Base-by-base conservation (phyloP, 2,113 vertebrate species). In the Antennarius striatus region DNA sequence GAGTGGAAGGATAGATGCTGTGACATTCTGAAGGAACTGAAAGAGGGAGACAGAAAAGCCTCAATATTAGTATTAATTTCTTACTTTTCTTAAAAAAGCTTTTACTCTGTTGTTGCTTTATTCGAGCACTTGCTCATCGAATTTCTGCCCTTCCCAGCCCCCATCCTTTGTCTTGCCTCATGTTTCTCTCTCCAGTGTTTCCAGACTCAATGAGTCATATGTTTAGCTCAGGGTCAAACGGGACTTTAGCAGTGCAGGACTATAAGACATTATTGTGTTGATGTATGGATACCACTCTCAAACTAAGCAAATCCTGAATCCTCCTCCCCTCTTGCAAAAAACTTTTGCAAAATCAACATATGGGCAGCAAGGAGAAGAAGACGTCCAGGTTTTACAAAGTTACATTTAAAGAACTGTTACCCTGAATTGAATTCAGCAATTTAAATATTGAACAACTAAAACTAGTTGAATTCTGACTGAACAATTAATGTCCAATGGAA, bases 121-220 rank as follows among this genome's bases (percentile, higher is more conserved):
- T 43, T 71, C 45, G 15, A 15, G 46, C 69, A 52, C 66, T 78
- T 77, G 67, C 71, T 66, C 76, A 32, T 52, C 46, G 78, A 61
- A 66, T 66, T 71, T 53, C 65, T 74, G 11, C 57, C 46, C 3
- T 80, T 75, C 81, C 82, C 81, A 73, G 71, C 82, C 81, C 83
- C 66, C 77, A 61, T 73, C 83, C 81, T 89, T 89, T 90, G 88
- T 89, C 84, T 83, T 32, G 52, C 16, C 3, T 73, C 68, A 73
- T 53, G 69, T 76, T 49, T 63, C 56, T 46, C 68, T 63, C 59
- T 29, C 63, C 73, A 51, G 28, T 71, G 73, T 77, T 54, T 57
- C 46, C 56, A 7, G 47, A 63, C 29, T 49, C 62, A 72, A 71
- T 86, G 64, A 83, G 61, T 73, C 73, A 51, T 54, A 71, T 66